These are phyloP conservation scores for Dryococelus australis DNA, from an alignment of 2,888 invertebrate genomes.

Conservation along the genomic window DNA sequence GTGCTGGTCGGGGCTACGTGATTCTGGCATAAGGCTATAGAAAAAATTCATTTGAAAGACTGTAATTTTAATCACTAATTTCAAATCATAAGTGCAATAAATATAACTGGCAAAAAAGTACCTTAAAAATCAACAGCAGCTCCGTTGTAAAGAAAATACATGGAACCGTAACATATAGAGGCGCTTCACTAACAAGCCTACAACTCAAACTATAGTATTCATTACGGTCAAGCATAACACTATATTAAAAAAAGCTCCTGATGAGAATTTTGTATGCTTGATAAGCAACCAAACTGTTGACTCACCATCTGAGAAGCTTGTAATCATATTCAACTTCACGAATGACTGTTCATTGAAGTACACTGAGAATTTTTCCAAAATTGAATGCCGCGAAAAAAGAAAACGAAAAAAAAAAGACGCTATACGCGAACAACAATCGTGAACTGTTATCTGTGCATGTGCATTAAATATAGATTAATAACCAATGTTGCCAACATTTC, in stretches of 20 bases:
- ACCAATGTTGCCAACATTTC: background rate
- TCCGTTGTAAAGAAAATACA: too few relatives aligned
- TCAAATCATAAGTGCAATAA: too few relatives aligned
- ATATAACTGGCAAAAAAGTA: too few relatives aligned
- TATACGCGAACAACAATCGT: background rate
- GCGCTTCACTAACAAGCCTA: too few relatives aligned
- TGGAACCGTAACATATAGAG: too few relatives aligned
- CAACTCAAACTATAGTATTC: background rate
- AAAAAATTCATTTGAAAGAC: too few relatives aligned
- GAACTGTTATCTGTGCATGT: background rate
- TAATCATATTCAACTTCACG: background rate
- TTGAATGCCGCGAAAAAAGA: background rate
- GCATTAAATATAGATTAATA: background rate
- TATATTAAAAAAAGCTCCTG: background rate
- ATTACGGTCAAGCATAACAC: background rate
- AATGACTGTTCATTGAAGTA: background rate
- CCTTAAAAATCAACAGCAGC: too few relatives aligned
- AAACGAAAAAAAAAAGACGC: background rate
- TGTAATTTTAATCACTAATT: too few relatives aligned
- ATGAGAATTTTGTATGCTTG: background rate
- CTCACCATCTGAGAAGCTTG: background rate
- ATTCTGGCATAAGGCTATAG: too few relatives aligned
- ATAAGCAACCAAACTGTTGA: background rate
- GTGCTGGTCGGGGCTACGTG: too few relatives aligned
- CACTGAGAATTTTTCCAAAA: background rate